Conservation (phyloP, 2,113 vertebrate species). For the Nansenia antarctica region DNA sequence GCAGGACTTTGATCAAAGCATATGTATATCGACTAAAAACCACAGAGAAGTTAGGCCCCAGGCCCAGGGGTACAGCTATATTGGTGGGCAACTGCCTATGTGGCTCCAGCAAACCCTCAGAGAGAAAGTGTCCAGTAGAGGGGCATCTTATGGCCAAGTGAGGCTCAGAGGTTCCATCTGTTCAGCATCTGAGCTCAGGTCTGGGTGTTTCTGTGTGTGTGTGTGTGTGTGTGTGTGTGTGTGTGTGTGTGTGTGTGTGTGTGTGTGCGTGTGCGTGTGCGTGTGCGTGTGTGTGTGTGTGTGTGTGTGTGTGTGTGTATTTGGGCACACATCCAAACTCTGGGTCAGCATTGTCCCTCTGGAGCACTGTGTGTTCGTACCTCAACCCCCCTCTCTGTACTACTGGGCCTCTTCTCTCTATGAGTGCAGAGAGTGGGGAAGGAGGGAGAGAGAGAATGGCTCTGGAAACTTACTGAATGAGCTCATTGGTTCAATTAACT, state of each 20-base stretch:
- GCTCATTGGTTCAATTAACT: neutral
- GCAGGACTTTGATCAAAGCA: too few relatives aligned
- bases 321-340: constrained; percentile 23
- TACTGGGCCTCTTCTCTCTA: neutral
- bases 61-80: too few relatives aligned
- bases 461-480: neutral
- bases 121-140: neutral
- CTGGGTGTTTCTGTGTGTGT: neutral
- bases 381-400: neutral
- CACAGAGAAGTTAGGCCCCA: too few relatives aligned
- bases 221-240: neutral
- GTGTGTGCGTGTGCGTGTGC: constrained; percentile 15
- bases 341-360: constrained; percentile 24
- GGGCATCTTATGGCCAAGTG: neutral
- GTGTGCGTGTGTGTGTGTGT: neutral
- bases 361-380: constrained; percentile 1
- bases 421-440: too few relatives aligned
- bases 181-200: constrained; percentile 37
- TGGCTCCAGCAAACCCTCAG: neutral
- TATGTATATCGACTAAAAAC: too few relatives aligned
- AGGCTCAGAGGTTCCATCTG: constrained; percentile 41
- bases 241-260: constrained; percentile 1
- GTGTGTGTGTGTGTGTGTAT: constrained; percentile 11
- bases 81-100: constrained; percentile 20
- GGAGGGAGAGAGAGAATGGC: neutral